Percentiles rank a stretch among this genome's conserved stretches.
Evolutionary conservation across 2,113 vertebrate species (phyloP).

Genomic region (Toxotes chatareus): DNA sequence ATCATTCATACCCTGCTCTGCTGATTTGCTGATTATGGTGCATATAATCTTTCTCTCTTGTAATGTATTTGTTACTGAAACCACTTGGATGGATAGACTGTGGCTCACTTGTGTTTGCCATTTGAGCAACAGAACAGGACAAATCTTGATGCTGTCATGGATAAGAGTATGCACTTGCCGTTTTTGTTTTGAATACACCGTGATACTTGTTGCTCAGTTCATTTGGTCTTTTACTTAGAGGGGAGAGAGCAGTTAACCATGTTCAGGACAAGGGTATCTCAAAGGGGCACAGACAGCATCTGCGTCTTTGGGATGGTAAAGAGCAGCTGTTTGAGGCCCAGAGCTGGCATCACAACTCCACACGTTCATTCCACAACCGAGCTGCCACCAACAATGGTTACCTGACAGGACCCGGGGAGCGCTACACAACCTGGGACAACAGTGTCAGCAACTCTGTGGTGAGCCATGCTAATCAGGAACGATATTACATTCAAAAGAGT

Average conservation of each 20-base stretch:
- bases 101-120: neutral
- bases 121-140: neutral
- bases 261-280: constrained; percentile 85
- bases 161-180: neutral
- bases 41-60: neutral
- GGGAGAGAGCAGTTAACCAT: constrained; percentile 83
- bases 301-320: constrained; percentile 86
- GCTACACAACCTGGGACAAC: constrained; percentile 81
- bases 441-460: constrained; percentile 79
- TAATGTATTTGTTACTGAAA: neutral
- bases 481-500: neutral
- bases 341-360: constrained; percentile 83
- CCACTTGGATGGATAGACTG: neutral
- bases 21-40: neutral
- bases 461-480: constrained; percentile 33
- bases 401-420: constrained; percentile 75
- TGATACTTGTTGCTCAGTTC: constrained; percentile 16
- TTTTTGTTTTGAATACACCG: neutral
- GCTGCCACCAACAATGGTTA: constrained; percentile 80
- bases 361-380: constrained; percentile 79
- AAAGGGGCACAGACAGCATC: constrained; percentile 83
- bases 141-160: neutral
- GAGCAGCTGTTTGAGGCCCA: constrained; percentile 87
- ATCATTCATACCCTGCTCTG: neutral
- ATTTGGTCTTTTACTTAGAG: constrained; percentile 58